phyloP scores from a whole-genome alignment of 2,113 vertebrate species.

The Centropristis striata region DNA sequence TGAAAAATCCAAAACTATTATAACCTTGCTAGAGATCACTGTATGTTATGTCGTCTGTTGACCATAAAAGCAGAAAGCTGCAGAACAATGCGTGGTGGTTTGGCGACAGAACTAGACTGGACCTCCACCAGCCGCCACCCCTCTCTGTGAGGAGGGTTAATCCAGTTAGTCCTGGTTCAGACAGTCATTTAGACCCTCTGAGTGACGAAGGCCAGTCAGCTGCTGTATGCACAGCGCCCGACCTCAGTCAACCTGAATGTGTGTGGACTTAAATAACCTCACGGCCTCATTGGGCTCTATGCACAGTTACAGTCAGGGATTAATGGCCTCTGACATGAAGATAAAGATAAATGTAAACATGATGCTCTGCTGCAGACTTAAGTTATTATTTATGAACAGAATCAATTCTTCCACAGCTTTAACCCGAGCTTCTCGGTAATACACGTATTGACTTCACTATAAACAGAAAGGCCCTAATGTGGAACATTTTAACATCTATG shows the following conservation, averaged over 20 bases:
- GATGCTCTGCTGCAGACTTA: background rate
- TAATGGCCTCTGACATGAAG: background rate
- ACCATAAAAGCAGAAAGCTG: too few relatives aligned
- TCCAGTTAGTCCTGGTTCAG: constrained; percentile 42
- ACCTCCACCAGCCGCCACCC: too few relatives aligned
- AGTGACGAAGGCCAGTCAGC: constrained; percentile 66
- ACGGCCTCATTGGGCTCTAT: background rate
- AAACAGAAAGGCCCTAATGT: constrained; percentile 10
- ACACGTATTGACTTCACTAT: constrained; percentile 8
- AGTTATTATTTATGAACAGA: constrained; percentile 9
- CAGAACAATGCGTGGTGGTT: too few relatives aligned
- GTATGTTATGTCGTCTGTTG: too few relatives aligned
- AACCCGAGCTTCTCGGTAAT: background rate
- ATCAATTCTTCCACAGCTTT: constrained; percentile 1
- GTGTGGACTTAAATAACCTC: constrained; percentile 39
- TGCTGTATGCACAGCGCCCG: constrained; percentile 40
- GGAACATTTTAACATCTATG: constrained; percentile 11
- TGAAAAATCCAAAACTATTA: too few relatives aligned
- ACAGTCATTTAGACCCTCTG: constrained; percentile 35
- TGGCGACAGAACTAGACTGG: too few relatives aligned
- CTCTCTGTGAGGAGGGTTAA: too few relatives aligned
- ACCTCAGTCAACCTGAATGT: constrained; percentile 32
- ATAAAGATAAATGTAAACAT: constrained; percentile 4
- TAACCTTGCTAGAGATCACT: too few relatives aligned
- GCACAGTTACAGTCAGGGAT: background rate